Evolutionary conservation across 1,140 invertebrate species (phyloP).

Genomic region (Frieseomelitta varia): DNA sequence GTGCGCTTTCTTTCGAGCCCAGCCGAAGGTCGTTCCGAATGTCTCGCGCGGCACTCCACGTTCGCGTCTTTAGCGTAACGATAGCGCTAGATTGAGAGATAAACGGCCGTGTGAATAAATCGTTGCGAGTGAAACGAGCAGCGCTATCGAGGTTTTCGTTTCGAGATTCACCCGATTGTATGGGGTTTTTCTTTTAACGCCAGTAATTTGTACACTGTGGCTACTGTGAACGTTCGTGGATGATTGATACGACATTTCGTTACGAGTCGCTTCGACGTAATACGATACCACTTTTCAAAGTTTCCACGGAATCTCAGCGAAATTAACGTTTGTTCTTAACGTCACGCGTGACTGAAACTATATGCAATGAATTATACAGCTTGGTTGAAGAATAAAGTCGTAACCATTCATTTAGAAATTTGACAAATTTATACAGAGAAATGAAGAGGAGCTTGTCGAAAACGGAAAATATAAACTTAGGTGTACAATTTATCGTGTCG

Average conservation of each 20-base stretch:
- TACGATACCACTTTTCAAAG: neutral
- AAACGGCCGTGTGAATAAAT: constrained; percentile 20
- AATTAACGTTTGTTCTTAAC: too few relatives aligned
- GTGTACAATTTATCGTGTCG: neutral
- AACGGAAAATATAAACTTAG: too few relatives aligned
- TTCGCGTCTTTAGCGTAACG: constrained; percentile 9
- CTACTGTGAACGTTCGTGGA: neutral
- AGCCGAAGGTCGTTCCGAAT: constrained; percentile 7
- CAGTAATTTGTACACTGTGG: neutral
- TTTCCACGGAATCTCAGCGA: neutral
- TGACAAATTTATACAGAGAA: neutral
- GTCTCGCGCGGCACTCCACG: neutral
- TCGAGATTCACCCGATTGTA: neutral
- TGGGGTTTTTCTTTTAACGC: neutral
- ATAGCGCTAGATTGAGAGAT: constrained; percentile 25
- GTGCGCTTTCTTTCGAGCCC: neutral
- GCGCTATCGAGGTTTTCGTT: neutral
- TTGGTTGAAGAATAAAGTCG: neutral
- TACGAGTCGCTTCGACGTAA: neutral
- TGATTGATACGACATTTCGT: neutral
- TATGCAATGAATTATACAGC: neutral
- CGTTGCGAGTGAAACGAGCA: neutral
- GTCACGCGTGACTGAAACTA: neutral
- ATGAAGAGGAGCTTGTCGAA: neutral
- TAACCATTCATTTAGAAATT: neutral